phyloP scores from a whole-genome alignment of 2,888 invertebrate genomes.

The Orthosia gracilis region DNA sequence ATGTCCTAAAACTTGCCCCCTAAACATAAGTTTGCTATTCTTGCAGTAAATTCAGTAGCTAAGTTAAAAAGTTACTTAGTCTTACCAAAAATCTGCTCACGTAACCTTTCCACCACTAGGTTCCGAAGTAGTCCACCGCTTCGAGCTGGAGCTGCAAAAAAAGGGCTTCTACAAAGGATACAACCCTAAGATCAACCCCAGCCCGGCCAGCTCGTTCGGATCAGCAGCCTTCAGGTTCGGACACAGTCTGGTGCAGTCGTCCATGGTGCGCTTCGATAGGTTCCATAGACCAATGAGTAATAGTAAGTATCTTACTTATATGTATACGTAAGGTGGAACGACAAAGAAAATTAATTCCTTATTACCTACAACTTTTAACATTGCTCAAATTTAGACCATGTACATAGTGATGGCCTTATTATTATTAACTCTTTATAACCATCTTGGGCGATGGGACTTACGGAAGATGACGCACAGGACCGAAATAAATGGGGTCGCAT shows the following conservation, averaged over 20 bases:
- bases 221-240: slow-evolving; percentile 97
- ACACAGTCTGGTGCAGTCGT: slow-evolving; percentile 96
- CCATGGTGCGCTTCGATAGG: slow-evolving; percentile 94
- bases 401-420: not conserved
- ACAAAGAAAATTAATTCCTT: not conserved
- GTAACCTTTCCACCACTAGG: slow-evolving; percentile 84
- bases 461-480: too few species aligned
- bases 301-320: slow-evolving; percentile 90
- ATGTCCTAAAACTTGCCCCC: too few species aligned
- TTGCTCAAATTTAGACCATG: not conserved
- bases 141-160: slow-evolving; percentile 93
- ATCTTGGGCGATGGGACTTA: too few species aligned
- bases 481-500: too few species aligned
- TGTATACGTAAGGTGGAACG: not conserved
- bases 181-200: slow-evolving; percentile 93
- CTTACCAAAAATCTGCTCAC: slow-evolving; percentile 13
- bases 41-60: too few species aligned
- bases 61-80: not conserved
- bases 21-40: not conserved
- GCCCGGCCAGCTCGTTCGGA: slow-evolving; percentile 95
- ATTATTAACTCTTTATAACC: not conserved
- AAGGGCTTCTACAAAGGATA: slow-evolving; percentile 94
- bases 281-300: slow-evolving; percentile 93
- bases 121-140: slow-evolving; percentile 94
- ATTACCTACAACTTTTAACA: not conserved